phyloP scores from a whole-genome alignment of 1,140 invertebrate genomes.

The Hormaphis cornu region DNA sequence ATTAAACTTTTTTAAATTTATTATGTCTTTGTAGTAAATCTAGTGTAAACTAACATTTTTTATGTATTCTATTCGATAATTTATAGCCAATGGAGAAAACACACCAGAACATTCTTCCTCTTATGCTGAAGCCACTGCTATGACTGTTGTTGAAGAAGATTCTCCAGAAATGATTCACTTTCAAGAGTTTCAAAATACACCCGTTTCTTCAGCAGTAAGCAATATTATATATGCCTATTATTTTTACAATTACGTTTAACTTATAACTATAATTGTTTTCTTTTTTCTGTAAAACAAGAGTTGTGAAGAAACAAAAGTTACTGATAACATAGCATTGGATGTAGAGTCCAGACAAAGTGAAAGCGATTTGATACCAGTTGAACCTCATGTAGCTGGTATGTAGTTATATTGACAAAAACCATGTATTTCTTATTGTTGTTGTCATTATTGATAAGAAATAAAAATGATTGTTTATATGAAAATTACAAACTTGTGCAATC shows the following conservation, averaged over 20 bases:
- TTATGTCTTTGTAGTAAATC: background rate
- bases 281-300: background rate
- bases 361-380: constrained; percentile 11
- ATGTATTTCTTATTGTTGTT: too few relatives aligned
- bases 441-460: background rate
- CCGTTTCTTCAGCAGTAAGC: constrained; percentile 25
- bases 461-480: background rate
- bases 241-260: background rate
- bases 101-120: constrained; percentile 25
- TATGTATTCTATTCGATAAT: background rate
- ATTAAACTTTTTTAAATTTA: background rate
- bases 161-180: constrained; percentile 7
- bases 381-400: constrained; percentile 10
- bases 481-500: too few relatives aligned
- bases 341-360: constrained; percentile 7
- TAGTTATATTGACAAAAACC: background rate
- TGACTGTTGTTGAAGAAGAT: constrained; percentile 19
- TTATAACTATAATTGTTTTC: background rate
- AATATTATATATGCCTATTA: background rate
- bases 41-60: background rate
- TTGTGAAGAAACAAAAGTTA: constrained; percentile 10
- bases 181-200: constrained; percentile 16
- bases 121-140: constrained; percentile 24
- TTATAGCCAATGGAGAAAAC: constrained; percentile 14
- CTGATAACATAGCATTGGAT: constrained; percentile 18